Conservation (phyloP, 2,797 vertebrate species). For the Tenualosa thibaudeaui region DNA sequence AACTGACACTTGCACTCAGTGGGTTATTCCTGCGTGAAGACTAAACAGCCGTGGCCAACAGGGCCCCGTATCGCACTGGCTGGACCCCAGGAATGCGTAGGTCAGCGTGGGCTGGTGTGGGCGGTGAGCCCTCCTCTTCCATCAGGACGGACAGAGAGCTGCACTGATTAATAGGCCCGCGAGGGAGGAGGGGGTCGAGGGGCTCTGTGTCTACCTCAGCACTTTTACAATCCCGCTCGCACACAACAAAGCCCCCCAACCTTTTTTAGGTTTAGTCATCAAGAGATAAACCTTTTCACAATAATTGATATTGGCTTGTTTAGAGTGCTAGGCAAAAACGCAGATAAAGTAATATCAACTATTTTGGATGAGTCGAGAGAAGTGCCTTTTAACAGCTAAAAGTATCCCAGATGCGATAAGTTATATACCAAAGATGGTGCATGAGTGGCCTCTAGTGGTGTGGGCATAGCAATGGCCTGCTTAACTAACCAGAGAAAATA, state of each 20-base stretch:
- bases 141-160: slow-evolving; percentile 52
- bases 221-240: slow-evolving; percentile 73
- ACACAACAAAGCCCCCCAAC: slow-evolving; percentile 34
- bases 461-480: neutral
- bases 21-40: slow-evolving; percentile 72
- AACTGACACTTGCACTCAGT: slow-evolving; percentile 69
- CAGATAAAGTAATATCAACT: slow-evolving; percentile 68
- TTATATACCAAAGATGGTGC: neutral
- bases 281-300: slow-evolving; percentile 72
- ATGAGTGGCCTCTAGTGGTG: neutral
- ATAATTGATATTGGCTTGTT: slow-evolving; percentile 73
- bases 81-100: slow-evolving; percentile 71
- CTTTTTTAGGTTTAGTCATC: neutral
- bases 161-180: slow-evolving; percentile 64
- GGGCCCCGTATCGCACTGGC: slow-evolving; percentile 71
- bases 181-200: slow-evolving; percentile 47
- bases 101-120: slow-evolving; percentile 51
- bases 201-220: slow-evolving; percentile 74
- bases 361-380: slow-evolving; percentile 67
- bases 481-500: neutral
- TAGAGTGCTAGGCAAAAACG: slow-evolving; percentile 73
- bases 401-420: neutral
- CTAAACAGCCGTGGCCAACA: slow-evolving; percentile 75
- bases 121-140: slow-evolving; percentile 46
- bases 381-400: slow-evolving; percentile 46